Percentiles rank a stretch among this genome's conserved stretches.
Evolutionary conservation across 2,888 invertebrate species (phyloP).

Genomic region (Cosmia trapezina): DNA sequence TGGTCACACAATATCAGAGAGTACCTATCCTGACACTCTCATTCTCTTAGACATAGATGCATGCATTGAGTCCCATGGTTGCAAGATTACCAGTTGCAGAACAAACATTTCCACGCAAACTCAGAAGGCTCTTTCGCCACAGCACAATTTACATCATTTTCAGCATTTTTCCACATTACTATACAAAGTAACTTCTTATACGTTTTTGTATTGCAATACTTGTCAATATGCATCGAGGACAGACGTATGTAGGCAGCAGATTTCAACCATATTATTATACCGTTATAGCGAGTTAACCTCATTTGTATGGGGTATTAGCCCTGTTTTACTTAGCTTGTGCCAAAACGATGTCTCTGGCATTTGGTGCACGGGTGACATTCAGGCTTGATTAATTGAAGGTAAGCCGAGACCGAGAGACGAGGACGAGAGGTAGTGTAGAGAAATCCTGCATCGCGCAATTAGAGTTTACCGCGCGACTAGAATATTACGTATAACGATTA

Average conservation of each 20-base stretch:
- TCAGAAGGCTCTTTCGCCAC: conserved; percentile 8
- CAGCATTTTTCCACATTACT: not conserved
- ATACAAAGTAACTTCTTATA: conserved; percentile 32
- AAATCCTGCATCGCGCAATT: too few relatives aligned
- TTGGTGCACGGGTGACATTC: not conserved
- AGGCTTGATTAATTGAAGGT: not conserved
- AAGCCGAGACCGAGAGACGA: too few relatives aligned
- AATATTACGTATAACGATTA: too few relatives aligned
- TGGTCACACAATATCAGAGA: too few relatives aligned
- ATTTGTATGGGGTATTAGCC: conserved; percentile 32
- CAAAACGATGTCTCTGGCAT: conserved; percentile 31
- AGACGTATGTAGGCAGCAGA: conserved; percentile 38
- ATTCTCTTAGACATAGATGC: not conserved
- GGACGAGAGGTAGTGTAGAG: too few relatives aligned
- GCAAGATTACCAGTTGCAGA: not conserved
- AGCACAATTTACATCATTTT: conserved; percentile 19
- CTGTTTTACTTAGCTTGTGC: conserved; percentile 40
- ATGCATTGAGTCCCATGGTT: not conserved
- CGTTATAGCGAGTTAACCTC: conserved; percentile 46
- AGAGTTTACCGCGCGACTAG: too few relatives aligned
- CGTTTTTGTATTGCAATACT: conserved; percentile 39
- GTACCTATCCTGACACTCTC: too few relatives aligned
- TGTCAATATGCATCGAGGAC: conserved; percentile 68
- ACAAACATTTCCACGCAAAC: not conserved
- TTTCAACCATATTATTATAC: conserved; percentile 36